A percentile compares a stretch with the other conserved stretches of the same genome.
phyloP scores from a whole-genome alignment of 2,113 vertebrate species.

The Leiothrix lutea region DNA sequence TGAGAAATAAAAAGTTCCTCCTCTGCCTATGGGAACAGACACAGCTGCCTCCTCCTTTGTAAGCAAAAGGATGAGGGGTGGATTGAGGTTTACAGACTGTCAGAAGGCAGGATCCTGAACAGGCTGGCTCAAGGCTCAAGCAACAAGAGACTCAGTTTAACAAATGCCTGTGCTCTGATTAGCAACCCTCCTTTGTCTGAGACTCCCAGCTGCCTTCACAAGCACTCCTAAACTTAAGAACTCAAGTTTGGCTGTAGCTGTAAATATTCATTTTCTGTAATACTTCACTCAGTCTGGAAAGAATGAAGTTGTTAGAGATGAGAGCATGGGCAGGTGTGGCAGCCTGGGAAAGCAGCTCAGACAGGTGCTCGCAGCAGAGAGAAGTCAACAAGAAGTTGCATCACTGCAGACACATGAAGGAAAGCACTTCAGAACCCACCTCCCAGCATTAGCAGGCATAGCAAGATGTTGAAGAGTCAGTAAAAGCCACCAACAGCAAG shows the following conservation, averaged over 20 bases:
- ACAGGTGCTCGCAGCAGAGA: not conserved
- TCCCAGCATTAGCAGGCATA: not conserved
- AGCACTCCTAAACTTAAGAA: not conserved
- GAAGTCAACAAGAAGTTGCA: constrained; percentile 1
- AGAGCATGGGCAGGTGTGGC: not conserved
- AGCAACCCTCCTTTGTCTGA: not conserved
- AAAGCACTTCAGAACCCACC: not conserved
- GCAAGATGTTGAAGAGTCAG: not conserved
- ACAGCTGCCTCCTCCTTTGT: not conserved
- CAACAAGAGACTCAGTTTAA: not conserved
- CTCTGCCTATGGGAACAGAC: not conserved
- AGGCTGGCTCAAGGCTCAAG: not conserved
- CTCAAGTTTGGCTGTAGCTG: not conserved
- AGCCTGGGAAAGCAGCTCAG: not conserved
- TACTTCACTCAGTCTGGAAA: not conserved
- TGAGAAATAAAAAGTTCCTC: not conserved
- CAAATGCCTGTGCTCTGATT: not conserved
- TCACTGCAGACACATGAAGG: not conserved
- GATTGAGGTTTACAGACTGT: not conserved
- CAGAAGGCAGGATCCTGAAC: not conserved
- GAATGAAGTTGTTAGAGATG: not conserved
- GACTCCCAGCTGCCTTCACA: not conserved
- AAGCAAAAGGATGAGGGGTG: not conserved
- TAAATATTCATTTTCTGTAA: not conserved
- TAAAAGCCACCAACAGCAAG: not conserved